Evolutionary conservation across 2,888 invertebrate genomes (phyloP).

Genomic region (Mythimna ferrago): DNA sequence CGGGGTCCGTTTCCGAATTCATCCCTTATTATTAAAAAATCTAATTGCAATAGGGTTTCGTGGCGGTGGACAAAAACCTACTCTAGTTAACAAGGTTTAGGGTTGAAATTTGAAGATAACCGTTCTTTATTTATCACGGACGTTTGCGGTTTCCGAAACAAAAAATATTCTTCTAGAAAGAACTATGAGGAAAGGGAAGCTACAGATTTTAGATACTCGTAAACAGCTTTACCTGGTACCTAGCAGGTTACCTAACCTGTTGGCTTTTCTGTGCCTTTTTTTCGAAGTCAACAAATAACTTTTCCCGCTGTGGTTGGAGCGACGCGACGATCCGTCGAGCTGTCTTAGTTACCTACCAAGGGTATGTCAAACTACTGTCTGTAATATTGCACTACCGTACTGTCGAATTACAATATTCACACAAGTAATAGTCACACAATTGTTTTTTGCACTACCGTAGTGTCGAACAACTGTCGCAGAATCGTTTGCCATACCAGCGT

Average conservation of each 20-base stretch:
- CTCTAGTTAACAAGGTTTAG: background rate
- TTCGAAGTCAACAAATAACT: no score
- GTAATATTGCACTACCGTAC: no score
- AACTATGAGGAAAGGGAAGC: background rate
- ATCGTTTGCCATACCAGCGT: no score
- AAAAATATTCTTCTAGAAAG: background rate
- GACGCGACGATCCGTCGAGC: no score
- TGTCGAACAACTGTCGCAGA: no score
- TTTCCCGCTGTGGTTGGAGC: no score
- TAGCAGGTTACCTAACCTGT: background rate
- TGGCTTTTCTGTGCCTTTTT: background rate
- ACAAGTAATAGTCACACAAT: no score
- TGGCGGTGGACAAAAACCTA: constrained; percentile 6
- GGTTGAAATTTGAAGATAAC: constrained; percentile 28
- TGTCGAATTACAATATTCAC: no score
- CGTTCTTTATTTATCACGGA: background rate
- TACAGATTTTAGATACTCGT: background rate
- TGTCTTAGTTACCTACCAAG: no score
- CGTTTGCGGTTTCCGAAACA: constrained; percentile 12
- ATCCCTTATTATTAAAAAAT: constrained; percentile 59
- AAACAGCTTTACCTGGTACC: no score
- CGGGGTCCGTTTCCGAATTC: constrained; percentile 49
- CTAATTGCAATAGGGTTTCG: constrained; percentile 50
- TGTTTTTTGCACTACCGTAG: no score
- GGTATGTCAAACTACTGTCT: no score